phyloP scores from a whole-genome alignment of 1,140 invertebrate genomes.

The Coenobita brevimanus region DNA sequence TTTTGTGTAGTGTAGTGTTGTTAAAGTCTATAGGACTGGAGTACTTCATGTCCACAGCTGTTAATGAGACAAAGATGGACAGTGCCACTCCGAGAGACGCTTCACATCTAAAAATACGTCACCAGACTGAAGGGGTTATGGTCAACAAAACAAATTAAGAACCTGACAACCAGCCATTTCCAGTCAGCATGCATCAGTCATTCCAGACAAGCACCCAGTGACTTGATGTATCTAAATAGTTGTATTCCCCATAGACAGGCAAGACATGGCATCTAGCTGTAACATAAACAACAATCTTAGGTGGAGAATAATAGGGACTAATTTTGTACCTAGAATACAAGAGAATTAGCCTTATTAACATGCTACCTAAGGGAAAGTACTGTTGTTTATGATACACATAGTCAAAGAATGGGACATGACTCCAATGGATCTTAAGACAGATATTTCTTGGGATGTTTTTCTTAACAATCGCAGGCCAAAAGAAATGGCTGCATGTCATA shows the following conservation, averaged over 20 bases:
- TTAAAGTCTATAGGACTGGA: too few species aligned
- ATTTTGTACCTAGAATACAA: conserved; percentile 48
- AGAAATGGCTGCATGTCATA: conserved; percentile 67
- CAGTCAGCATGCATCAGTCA: conserved; percentile 66
- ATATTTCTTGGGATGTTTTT: conserved; percentile 8
- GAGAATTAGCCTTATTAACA: conserved; percentile 50
- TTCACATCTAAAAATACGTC: too few species aligned
- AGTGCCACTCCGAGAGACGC: too few species aligned
- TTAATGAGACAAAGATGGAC: too few species aligned
- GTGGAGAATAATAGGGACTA: conserved; percentile 44
- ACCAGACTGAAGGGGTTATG: too few species aligned
- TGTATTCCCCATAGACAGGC: conserved; percentile 57
- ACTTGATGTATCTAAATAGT: conserved; percentile 56
- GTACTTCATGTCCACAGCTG: too few species aligned
- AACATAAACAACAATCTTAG: conserved; percentile 61
- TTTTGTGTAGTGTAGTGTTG: too few species aligned
- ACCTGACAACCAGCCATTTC: conserved; percentile 68
- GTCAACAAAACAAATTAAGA: conserved; percentile 50
- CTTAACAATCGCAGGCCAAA: conserved; percentile 49
- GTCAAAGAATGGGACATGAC: conserved; percentile 60
- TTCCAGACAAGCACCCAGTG: conserved; percentile 61
- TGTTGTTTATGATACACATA: conserved; percentile 45
- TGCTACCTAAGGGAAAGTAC: conserved; percentile 36
- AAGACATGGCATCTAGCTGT: conserved; percentile 62
- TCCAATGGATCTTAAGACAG: conserved; percentile 57